A percentile compares a stretch with the other conserved stretches of the same genome.
phyloP scores from a whole-genome alignment of 2,113 vertebrate species.

The Mirza zaza region DNA sequence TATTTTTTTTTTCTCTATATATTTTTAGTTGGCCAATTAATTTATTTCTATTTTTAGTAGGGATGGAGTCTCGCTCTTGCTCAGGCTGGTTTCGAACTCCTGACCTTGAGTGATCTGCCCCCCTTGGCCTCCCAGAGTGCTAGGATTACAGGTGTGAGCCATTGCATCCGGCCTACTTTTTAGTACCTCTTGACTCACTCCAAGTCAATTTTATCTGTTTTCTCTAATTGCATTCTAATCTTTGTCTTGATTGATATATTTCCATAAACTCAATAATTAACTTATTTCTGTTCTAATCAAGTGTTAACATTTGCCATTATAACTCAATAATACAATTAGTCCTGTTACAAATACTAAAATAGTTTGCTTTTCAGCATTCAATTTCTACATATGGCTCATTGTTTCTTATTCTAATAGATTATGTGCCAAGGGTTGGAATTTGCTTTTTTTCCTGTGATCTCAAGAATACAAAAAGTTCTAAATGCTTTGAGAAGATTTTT shows the following conservation, averaged over 20 bases:
- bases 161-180: not conserved
- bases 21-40: too few species aligned
- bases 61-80: too few species aligned
- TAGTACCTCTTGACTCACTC: slow-evolving; percentile 43
- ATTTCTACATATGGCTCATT: not conserved
- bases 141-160: too few species aligned
- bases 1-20: too few species aligned
- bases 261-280: slow-evolving; percentile 62
- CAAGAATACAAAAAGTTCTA: not conserved
- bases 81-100: too few species aligned
- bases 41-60: too few species aligned
- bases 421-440: not conserved
- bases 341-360: slow-evolving; percentile 30
- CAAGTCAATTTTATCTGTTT: slow-evolving; percentile 53
- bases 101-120: too few species aligned
- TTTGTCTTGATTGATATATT: slow-evolving; percentile 51
- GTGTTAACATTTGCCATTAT: slow-evolving; percentile 44
- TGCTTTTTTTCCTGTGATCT: not conserved
- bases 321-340: slow-evolving; percentile 48
- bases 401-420: not conserved
- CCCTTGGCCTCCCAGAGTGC: too few species aligned
- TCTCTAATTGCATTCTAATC: slow-evolving; percentile 51
- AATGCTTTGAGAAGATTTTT: not conserved
- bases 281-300: slow-evolving; percentile 60
- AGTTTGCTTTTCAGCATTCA: slow-evolving; percentile 31